Conservation (phyloP, 2,797 vertebrate species). For the Poecilia velifera region DNA sequence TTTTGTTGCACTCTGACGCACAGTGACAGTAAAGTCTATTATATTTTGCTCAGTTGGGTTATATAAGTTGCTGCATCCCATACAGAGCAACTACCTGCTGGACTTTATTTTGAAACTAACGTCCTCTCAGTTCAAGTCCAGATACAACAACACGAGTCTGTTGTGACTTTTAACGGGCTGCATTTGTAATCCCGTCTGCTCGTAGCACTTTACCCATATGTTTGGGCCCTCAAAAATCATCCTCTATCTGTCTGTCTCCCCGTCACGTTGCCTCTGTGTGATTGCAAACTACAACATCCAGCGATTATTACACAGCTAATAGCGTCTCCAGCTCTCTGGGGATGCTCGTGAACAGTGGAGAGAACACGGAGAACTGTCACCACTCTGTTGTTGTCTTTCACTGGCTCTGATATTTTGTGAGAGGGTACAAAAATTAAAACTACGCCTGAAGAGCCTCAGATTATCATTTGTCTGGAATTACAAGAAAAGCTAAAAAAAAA, state of each 20-base stretch:
- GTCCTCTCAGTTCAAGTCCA: constrained; percentile 6
- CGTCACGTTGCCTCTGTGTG: constrained; percentile 48
- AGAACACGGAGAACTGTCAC: constrained; percentile 55
- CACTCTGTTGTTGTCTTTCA: constrained; percentile 36
- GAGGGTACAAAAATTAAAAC: constrained; percentile 44
- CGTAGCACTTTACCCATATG: constrained; percentile 58
- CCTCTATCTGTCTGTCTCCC: constrained; percentile 69
- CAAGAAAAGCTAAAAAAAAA: constrained; percentile 31
- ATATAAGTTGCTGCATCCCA: constrained; percentile 28
- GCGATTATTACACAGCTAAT: constrained; percentile 65
- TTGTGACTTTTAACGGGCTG: constrained; percentile 29
- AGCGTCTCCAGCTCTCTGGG: constrained; percentile 57
- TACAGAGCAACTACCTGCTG: constrained; percentile 12
- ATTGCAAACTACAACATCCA: constrained; percentile 59
- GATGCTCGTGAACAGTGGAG: constrained; percentile 58
- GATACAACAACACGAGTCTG: constrained; percentile 12
- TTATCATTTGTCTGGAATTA: constrained; percentile 65
- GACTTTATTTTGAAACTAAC: constrained; percentile 5
- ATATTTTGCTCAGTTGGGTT: background rate
- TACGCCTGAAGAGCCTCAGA: constrained; percentile 49
- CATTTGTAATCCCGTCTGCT: constrained; percentile 54
- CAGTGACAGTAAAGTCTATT: background rate
- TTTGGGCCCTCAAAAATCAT: constrained; percentile 63
- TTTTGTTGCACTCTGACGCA: background rate
- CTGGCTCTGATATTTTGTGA: constrained; percentile 41